Base-by-base conservation (phyloP, 2,113 vertebrate genomes). In the Sarotherodon lohbergeri region DNA sequence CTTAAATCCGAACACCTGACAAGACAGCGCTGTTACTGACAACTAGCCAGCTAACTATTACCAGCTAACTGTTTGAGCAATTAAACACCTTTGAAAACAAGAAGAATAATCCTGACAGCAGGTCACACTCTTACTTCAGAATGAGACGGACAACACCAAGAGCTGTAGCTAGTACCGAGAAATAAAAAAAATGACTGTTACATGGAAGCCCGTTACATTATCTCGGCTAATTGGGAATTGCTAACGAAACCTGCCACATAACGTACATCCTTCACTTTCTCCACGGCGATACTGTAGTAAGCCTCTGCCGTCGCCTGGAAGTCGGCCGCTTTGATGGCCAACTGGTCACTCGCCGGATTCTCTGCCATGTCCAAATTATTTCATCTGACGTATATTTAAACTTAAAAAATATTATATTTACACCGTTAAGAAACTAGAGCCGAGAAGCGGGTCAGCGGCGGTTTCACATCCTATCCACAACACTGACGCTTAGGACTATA, bases 261-360 rank as follows among this genome's bases (percentile, higher is more conserved):
- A 94, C 95, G 32, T 90, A 97, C 97, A 96, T 96, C 95, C 90
- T 95, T 97, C 84, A 97, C 95, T 94, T 92, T 96, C 93, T 97
- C 96, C 92, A 96, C 92, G 7, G 95, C 96, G 34, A 96, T 80
- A 54, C 93, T 94, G 95, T 97, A 97, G 93, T 95, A 97, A 86
- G 89, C 86, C 80, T 90, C 95, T 4, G 94, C 96, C 36, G 93
- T 91, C 79, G 87, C 90, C 90, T 91, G 90, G 7, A 96, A 91
- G 86, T 95, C 94, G 7, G 79, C 93, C 43, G 56, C 93, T 81
- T 93, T 89, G 57, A 84, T 86, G 57, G 91, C 90, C 46, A 90
- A 61, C 36, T 85, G 87, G 6, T 96, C 96, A 52, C 86, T 92
- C 9, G 82, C 80, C 82, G 92, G 68, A 39, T 89, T 91, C n/a